Evolutionary conservation across 2,888 invertebrate genomes (phyloP), one percentile per base, ranked within the genome.

Genomic region (Ophion ventricosus): DNA sequence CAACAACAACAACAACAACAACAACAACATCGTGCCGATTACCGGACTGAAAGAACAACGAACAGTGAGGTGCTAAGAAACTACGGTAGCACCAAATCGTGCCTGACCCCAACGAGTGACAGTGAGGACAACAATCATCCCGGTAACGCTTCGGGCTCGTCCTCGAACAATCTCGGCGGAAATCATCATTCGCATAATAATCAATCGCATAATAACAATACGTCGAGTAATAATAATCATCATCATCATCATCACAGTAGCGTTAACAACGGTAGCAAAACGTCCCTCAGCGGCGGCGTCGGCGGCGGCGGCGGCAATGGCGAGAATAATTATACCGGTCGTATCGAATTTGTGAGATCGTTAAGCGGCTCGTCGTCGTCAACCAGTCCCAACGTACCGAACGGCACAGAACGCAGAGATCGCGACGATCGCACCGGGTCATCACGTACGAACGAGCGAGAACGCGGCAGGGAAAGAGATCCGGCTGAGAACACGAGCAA

Each of bases 11-110:
- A 88, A 76, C 89, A 81, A 7, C 75, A 73, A 7, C 82, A 67
- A 26, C 72, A 84, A 77, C 82, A 85, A 82, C 86, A 90, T 63
- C 91, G 89, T 54, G 82, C 75, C 80, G 91, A 92, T 89, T 90
- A 91, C 83, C 87, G 91, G 74, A 80, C 88, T 59, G 91, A 91
- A 90, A 91, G 91, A 91, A 90, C 90, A 89, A 83, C 87, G 80
- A 83, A 78, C 86, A 90, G 91, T 90, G 91, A 91, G 80, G 90
- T 91, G 89, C 80, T 89, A 80, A 88, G 89, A 40, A 87, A 85
- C 86, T 88, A 87, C 77, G 64, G 75, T 82, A 72, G 74, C 74
- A 56, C 74, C 40, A 91, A 90, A 87, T 87, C 90, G 86, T 90
- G 89, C 81, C 82, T 87, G 82, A 90, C 89, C 25, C 88, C 91